A percentile compares a stretch with the other conserved stretches of the same genome.
These are phyloP conservation scores for Clunio marinus DNA, from an alignment of 2,888 invertebrate species.

Conservation along the genomic window DNA sequence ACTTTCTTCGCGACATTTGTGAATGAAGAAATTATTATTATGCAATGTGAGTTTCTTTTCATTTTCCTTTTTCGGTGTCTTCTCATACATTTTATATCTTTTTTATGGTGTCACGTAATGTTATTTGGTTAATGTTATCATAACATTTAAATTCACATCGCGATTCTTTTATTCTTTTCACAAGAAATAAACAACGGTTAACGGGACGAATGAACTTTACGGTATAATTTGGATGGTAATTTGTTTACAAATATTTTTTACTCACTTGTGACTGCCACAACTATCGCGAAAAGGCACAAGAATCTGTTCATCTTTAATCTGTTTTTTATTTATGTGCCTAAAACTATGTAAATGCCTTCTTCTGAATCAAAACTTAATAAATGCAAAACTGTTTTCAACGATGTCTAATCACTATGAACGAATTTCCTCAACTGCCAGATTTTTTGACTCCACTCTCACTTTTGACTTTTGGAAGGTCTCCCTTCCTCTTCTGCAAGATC, in stretches of 20 bases:
- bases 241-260: slow-evolving; percentile 11
- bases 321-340: slow-evolving; percentile 15
- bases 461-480: slow-evolving; percentile 36
- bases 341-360: neutral
- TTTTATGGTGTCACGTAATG: too few species aligned
- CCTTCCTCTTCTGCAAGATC: slow-evolving; percentile 22
- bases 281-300: slow-evolving; percentile 21
- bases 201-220: neutral
- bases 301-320: slow-evolving; percentile 30
- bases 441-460: slow-evolving; percentile 38
- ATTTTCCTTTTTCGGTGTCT: neutral
- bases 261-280: slow-evolving; percentile 31
- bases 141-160: too few species aligned
- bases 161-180: neutral
- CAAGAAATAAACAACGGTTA: neutral
- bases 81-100: too few species aligned
- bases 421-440: slow-evolving; percentile 39
- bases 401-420: slow-evolving; percentile 38
- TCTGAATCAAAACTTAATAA: neutral
- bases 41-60: neutral
- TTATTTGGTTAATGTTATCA: too few species aligned
- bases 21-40: slow-evolving; percentile 14
- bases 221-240: neutral
- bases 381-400: slow-evolving; percentile 16
- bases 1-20: neutral